A percentile compares a stretch with the other conserved stretches of the same genome.
Conservation (phyloP, 1,140 invertebrate genomes). For the Zaprionus ghesquierei region DNA sequence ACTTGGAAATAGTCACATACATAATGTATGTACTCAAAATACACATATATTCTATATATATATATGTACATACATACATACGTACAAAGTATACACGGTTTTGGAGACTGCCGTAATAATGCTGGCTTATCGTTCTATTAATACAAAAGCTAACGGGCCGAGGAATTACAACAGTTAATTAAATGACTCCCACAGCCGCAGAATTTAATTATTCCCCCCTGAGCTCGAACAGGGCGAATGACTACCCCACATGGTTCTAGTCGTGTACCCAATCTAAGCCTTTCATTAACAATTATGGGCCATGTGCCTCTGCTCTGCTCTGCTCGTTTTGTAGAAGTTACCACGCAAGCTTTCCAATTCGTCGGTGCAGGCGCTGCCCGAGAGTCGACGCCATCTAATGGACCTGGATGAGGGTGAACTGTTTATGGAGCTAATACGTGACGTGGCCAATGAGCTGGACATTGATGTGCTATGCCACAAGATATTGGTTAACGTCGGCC, state of each 20-base stretch:
- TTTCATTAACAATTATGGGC: slow-evolving; percentile 60
- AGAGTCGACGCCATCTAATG: slow-evolving; percentile 85
- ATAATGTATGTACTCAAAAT: slow-evolving; percentile 9
- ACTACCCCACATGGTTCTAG: not conserved
- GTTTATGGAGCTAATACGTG: slow-evolving; percentile 96
- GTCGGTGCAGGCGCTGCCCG: slow-evolving; percentile 80
- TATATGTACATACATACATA: too few species aligned
- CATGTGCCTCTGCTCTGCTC: slow-evolving; percentile 10
- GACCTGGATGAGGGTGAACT: slow-evolving; percentile 90
- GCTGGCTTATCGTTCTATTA: slow-evolving; percentile 57
- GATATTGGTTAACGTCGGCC: slow-evolving; percentile 94
- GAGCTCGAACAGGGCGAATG: not conserved
- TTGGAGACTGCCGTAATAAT: slow-evolving; percentile 7
- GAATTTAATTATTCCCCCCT: slow-evolving; percentile 49
- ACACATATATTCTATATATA: too few species aligned
- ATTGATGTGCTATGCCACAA: slow-evolving; percentile 97
- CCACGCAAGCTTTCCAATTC: slow-evolving; percentile 84
- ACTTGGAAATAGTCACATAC: not conserved
- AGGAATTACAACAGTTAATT: slow-evolving; percentile 54
- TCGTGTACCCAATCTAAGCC: slow-evolving; percentile 35
- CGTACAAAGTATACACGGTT: not conserved
- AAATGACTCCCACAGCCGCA: slow-evolving; percentile 19
- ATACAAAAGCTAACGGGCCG: slow-evolving; percentile 44
- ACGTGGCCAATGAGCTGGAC: slow-evolving; percentile 96
- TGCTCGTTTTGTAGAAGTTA: slow-evolving; percentile 78